Evolutionary conservation across 2,797 vertebrate species (phyloP), one percentile per base, ranked within the genome.

Genomic region (Spinibarbus caldwelli): DNA sequence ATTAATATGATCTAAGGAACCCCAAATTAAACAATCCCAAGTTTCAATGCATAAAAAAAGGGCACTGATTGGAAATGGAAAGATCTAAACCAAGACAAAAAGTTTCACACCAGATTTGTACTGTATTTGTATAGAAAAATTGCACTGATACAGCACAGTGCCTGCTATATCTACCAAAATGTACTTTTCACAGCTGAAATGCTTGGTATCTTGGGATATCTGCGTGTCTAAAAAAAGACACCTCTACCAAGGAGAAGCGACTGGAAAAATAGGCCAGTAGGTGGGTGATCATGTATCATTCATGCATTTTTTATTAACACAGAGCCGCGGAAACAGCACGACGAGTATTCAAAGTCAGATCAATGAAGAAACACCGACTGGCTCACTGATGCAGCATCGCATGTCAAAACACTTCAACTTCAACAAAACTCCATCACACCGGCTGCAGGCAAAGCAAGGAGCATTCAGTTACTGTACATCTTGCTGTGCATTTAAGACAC

Each of bases 191-290:
- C 54, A 75, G 68, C 8, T 34, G 19, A 57, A 70, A 78, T 8
- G 45, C n/a, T 5, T 17, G 41, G 80, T 4, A 9, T 86, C 29
- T 71, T 71, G 38, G 36, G 41, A 78, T 19, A 79, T 80, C 23
- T 68, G 47, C 5, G 2, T 17, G 21, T 31, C 49, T 83, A 70
- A 68, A 82, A 75, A 64, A 73, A 88, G n/a, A 82, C 8, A 72
- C 66, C 38, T 67, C 59, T 71, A 54, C 47, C 78, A 75, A 68
- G 23, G 15, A 82, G 66, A 86, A 77, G 73, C 19, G 23, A 43
- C 68, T 86, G 80, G 87, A 85, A 86, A 89, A 89, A 89, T 78
- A 88, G 87, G 83, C 72, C 87, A 89, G 83, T 78, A 57, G 80
- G 87, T 85, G 85, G 76, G 76, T 70, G 89, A 87, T 87, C 86